Evolutionary conservation across 1,140 invertebrate species (phyloP), one percentile per base, ranked within the genome.

Genomic region (Drosophila asahinai): DNA sequence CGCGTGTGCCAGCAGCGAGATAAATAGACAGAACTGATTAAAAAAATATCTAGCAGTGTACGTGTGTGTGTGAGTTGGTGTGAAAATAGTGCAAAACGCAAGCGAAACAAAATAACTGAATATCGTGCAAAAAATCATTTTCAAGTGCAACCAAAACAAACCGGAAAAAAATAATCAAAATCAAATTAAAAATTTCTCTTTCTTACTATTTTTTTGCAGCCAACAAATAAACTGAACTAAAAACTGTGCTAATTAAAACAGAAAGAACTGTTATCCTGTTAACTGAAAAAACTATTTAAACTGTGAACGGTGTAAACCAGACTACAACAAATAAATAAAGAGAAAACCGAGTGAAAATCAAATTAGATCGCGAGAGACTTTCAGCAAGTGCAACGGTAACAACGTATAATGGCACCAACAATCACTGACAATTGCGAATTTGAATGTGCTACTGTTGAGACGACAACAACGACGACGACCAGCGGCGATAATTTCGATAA

Each of bases 331-430:
- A 62, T 25, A 59, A 22, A 6, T 30, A 48, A 73, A 45, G 5
- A 40, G 33, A 27, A 73, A 65, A 66, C 55, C 38, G 77, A 84
- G 48, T 77, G 68, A 60, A 75, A 86, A 71, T 60, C 80, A 80
- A 80, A 72, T 68, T 68, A 68, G 49, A 55, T 47, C 64, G 62
- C 80, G 62, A 91, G 49, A 74, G 48, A 73, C 58, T 70, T 89
- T 84, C 25, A 89, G 84, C 81, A 89, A 87, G 81, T 84, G 84
- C 84, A 87, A 84, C 63, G 80, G 84, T 83, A 86, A 91, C 68
- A 81, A 72, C 91, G 77, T 92, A 92, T 92, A 92, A 92, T 92
- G 91, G 91, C 91, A 92, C 91, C 91, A 91, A 92, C 86, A 91
- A 92, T 64, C 83, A 89, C 76, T 91, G 84, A 92, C 91, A 91